These are phyloP conservation scores for Tetrax tetrax DNA, from an alignment of 2,113 vertebrate genomes.

Conservation along the genomic window DNA sequence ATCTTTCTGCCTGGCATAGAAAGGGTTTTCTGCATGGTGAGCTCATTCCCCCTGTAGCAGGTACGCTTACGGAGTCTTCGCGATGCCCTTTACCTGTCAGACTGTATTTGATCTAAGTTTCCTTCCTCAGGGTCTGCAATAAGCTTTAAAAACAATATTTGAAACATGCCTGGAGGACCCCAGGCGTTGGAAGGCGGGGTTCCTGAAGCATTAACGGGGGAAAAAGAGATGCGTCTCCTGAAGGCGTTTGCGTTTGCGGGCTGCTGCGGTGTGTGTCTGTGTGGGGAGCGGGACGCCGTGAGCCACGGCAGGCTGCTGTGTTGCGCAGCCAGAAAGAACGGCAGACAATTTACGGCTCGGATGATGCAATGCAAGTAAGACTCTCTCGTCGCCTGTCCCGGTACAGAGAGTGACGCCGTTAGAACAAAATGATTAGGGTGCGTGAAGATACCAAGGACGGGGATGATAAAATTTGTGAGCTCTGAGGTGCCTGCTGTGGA, in stretches of 20 bases:
- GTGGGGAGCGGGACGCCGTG: neutral
- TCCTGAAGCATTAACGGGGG: constrained; percentile 38
- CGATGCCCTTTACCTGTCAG: constrained; percentile 65
- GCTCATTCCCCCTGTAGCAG: constrained; percentile 15
- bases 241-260: neutral
- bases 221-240: neutral
- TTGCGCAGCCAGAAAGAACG: constrained; percentile 24
- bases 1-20: neutral
- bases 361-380: constrained; percentile 44
- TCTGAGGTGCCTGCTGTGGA: neutral
- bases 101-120: constrained; percentile 42
- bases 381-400: constrained; percentile 13
- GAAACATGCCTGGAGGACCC: neutral
- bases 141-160: constrained; percentile 33
- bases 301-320: neutral
- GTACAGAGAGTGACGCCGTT: constrained; percentile 52
- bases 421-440: constrained; percentile 41
- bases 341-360: constrained; percentile 9
- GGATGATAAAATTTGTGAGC: neutral
- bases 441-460: constrained; percentile 11
- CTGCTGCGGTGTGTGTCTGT: neutral
- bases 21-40: constrained; percentile 19
- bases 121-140: neutral
- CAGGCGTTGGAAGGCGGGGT: neutral
- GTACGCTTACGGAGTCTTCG: neutral